These are phyloP conservation scores for Urophycis tenuis DNA, from an alignment of 2,797 vertebrate genomes.

Conservation along the genomic window DNA sequence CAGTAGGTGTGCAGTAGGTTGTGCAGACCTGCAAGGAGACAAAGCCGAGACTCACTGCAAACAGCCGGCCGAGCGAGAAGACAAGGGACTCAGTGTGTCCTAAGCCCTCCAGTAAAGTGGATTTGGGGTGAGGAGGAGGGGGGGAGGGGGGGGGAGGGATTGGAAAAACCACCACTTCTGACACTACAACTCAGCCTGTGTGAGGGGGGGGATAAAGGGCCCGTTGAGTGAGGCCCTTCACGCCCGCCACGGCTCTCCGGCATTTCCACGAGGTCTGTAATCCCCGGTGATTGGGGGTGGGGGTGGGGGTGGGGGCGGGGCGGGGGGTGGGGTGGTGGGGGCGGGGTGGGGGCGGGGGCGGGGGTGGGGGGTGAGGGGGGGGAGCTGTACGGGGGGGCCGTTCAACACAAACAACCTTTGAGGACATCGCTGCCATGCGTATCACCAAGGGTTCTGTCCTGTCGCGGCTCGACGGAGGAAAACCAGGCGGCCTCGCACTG, in stretches of 20 bases:
- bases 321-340: too few species aligned
- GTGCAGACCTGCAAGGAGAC: conserved; percentile 13
- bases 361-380: not conserved
- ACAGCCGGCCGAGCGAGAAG: not conserved
- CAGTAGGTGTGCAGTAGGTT: too few species aligned
- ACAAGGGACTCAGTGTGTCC: conserved; percentile 26
- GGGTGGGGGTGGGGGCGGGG: not conserved
- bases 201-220: conserved; percentile 7
- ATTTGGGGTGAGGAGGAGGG: not conserved
- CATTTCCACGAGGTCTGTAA: not conserved
- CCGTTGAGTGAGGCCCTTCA: conserved; percentile 6
- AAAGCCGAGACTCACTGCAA: not conserved
- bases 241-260: not conserved
- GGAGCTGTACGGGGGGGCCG: not conserved
- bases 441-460: not conserved
- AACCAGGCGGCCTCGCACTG: too few species aligned
- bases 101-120: conserved; percentile 27
- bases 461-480: too few species aligned
- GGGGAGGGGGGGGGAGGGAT: not conserved
- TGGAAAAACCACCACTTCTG: conserved; percentile 3
- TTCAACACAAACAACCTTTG: not conserved
- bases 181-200: not conserved
- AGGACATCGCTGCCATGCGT: not conserved
- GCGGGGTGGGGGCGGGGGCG: not conserved
- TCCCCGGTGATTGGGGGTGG: not conserved